Base-by-base conservation (phyloP, 1,140 invertebrate genomes). In the Drosophila ficusphila region DNA sequence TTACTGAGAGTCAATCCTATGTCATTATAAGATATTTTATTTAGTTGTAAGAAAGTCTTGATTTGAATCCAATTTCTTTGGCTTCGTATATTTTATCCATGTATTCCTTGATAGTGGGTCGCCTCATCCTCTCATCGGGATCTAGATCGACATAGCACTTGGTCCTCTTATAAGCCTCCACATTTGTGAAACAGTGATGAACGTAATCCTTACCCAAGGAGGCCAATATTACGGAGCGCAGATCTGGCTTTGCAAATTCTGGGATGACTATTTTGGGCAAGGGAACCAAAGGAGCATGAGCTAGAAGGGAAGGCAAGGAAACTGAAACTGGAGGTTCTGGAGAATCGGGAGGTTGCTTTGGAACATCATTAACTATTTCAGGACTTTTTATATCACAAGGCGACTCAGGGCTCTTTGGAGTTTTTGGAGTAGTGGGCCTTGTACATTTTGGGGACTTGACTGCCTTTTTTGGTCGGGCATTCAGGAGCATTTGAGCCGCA, bases 141-240 rank as follows among this genome's bases (percentile, higher is more conserved):
- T 3, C 21, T 0, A 44, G 6, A 23, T 44, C 41, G 6, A 44
- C 1, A 8, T 44, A 44, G 21, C n/a, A 25, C 41, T 44, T 44
- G 41, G 2, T 44, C 3, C n/a, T 14, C 1, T 7, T 19, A 23
- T 44, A 44, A 14, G 41, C 41, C 11, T 4, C 41, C n/a, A 44
- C 41, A 44, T 44, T 44, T 25, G 41, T 44, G 6, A 12, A 44
- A 21, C 41, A 44, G 41, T 44, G 41, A 14, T 44, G 41, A 0
- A 25, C 19, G 7, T 44, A 44, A n/a, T 44, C 14, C n/a, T 44
- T n/a, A 25, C 41, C 41, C 41, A 44, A 25, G 14, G 19, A 23
- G 41, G 41, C 12, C 1, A 44, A 19, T 0, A 44, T 11, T 1
- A 8, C 11, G 21, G n/a, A 44, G 1, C 41, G 21, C 2, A 44